Conservation (phyloP, 2,797 vertebrate genomes). For the Brachyrhaphis roseni region DNA sequence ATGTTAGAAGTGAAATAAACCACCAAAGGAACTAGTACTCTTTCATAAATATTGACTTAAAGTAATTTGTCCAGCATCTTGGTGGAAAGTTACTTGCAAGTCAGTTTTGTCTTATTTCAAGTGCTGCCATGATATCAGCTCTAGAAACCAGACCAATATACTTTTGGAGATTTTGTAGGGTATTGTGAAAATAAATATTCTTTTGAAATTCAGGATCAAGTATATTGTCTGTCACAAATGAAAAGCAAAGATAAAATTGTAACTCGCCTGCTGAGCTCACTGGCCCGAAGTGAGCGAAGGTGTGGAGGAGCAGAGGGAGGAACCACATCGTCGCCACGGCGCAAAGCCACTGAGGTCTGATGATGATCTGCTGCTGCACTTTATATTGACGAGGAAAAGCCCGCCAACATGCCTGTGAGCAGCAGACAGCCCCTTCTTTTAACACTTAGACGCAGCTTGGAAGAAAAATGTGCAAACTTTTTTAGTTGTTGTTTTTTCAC, state of each 20-base stretch:
- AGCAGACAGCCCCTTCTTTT: background rate
- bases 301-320: slow-evolving; percentile 39
- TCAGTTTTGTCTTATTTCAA: too few relatives aligned
- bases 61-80: too few relatives aligned
- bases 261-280: slow-evolving; percentile 34
- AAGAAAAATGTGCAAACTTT: background rate
- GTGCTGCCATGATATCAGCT: too few relatives aligned
- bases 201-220: background rate
- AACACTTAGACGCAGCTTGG: background rate
- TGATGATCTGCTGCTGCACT: slow-evolving; percentile 9
- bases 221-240: background rate
- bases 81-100: too few relatives aligned
- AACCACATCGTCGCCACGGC: slow-evolving; percentile 46
- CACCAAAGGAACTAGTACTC: too few relatives aligned
- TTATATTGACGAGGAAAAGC: slow-evolving; percentile 40
- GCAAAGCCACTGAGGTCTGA: slow-evolving; percentile 32
- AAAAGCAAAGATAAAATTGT: background rate
- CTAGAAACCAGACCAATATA: too few relatives aligned
- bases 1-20: too few relatives aligned
- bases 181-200: background rate
- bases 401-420: slow-evolving; percentile 9
- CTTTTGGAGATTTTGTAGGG: too few relatives aligned
- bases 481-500: background rate
- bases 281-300: background rate
- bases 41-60: too few relatives aligned